A percentile compares a stretch with the other conserved stretches of the same genome.
Evolutionary conservation across 2,888 invertebrate species (phyloP).

Genomic region (Hemicrepidius hirtus): DNA sequence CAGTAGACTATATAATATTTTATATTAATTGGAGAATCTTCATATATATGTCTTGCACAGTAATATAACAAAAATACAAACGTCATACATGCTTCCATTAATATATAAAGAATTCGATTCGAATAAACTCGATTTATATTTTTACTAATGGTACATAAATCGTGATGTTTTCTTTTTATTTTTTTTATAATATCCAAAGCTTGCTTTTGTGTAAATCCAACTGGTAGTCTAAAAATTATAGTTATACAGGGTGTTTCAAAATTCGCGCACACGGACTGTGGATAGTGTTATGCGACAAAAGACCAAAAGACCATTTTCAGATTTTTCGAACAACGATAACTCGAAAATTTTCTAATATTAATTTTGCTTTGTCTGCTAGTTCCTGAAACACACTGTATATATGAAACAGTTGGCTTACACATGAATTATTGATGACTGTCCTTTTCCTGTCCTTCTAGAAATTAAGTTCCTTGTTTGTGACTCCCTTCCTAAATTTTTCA

Average conservation of each 20-base stretch:
- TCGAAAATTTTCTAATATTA: too few species aligned
- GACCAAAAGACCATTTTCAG: too few species aligned
- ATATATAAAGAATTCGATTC: conserved; percentile 11
- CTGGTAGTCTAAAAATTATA: conserved; percentile 1
- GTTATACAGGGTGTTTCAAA: too few species aligned
- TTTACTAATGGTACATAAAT: conserved; percentile 29
- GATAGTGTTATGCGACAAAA: too few species aligned
- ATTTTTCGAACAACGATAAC: too few species aligned
- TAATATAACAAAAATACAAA: conserved; percentile 19
- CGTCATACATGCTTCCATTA: conserved; percentile 16
- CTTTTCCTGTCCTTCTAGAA: too few species aligned
- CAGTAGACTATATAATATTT: conserved; percentile 11
- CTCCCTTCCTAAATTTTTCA: conserved; percentile 7
- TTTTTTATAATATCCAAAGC: conserved; percentile 9
- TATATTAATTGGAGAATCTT: not conserved
- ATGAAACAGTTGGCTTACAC: too few species aligned
- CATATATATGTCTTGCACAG: conserved; percentile 10
- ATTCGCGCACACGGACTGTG: too few species aligned
- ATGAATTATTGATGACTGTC: too few species aligned
- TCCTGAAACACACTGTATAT: too few species aligned
- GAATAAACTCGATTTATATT: conserved; percentile 25
- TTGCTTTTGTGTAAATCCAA: conserved; percentile 1
- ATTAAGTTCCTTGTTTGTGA: too few species aligned
- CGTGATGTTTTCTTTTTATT: conserved; percentile 14
- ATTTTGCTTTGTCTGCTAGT: too few species aligned